These are phyloP conservation scores for Ecliptopera silaceata DNA, from an alignment of 2,888 invertebrate genomes.

Conservation along the genomic window DNA sequence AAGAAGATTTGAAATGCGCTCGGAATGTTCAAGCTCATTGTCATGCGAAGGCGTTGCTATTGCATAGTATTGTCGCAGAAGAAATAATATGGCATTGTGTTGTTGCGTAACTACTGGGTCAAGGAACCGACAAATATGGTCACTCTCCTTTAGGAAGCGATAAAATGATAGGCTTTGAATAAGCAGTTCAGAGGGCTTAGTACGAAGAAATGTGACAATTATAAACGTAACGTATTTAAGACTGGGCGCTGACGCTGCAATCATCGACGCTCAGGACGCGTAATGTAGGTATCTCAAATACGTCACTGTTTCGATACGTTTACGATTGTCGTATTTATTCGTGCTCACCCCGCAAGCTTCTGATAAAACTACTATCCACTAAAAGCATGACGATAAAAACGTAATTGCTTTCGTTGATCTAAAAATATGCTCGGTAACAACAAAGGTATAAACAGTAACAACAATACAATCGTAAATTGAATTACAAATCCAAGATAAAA, in stretches of 20 bases:
- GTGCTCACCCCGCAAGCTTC: no score
- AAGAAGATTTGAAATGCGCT: slow-evolving; percentile 43
- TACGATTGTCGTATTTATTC: no score
- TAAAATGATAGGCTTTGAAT: slow-evolving; percentile 33
- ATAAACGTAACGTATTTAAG: no score
- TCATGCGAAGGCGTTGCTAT: slow-evolving; percentile 63
- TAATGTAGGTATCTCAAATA: no score
- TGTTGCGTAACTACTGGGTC: slow-evolving; percentile 65
- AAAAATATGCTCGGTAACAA: background rate
- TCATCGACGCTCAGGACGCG: no score
- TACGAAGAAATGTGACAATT: no score
- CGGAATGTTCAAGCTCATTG: slow-evolving; percentile 73
- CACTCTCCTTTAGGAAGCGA: slow-evolving; percentile 50
- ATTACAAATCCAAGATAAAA: slow-evolving; percentile 40
- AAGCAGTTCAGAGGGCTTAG: no score
- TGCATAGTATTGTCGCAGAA: slow-evolving; percentile 52
- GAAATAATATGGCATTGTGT: slow-evolving; percentile 32
- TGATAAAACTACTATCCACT: no score
- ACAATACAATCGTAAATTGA: slow-evolving; percentile 11
- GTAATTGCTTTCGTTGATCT: no score
- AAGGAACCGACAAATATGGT: slow-evolving; percentile 60
- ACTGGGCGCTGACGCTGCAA: no score
- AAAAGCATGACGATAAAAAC: no score
- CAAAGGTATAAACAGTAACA: background rate
- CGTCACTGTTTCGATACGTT: no score